Evolutionary conservation across 2,888 invertebrate genomes (phyloP).

Genomic region (Drosophila diplacantha): DNA sequence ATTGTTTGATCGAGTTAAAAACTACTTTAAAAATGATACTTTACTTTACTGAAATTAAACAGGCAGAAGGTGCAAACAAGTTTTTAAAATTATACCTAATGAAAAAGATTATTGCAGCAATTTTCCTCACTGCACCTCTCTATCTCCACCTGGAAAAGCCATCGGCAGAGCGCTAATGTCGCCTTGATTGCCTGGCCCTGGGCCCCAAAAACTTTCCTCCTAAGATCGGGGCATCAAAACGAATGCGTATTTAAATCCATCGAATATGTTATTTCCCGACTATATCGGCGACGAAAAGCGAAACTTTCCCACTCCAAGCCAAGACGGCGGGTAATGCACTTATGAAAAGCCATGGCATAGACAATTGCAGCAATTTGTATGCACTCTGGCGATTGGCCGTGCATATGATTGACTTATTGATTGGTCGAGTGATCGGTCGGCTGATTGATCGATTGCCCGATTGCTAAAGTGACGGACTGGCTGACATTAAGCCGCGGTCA

Average conservation of each 20-base stretch:
- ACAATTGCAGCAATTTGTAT: conserved; percentile 66
- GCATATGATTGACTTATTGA: conserved; percentile 71
- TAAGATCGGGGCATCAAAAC: conserved; percentile 33
- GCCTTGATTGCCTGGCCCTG: conserved; percentile 58
- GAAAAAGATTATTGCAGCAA: too few species aligned
- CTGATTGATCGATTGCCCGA: conserved; percentile 66
- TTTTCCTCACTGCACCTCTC: conserved; percentile 4
- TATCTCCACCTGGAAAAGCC: conserved; percentile 19
- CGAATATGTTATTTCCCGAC: conserved; percentile 35
- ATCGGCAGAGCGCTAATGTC: conserved; percentile 49
- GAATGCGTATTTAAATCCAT: conserved; percentile 57
- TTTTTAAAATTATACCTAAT: background rate
- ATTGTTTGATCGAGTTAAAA: background rate
- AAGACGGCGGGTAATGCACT: conserved; percentile 43
- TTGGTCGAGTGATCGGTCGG: conserved; percentile 56
- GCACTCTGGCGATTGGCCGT: conserved; percentile 61
- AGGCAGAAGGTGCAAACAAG: background rate
- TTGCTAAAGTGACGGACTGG: conserved; percentile 56
- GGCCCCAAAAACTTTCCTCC: conserved; percentile 50
- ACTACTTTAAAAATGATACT: background rate
- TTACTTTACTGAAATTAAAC: background rate
- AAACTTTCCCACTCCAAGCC: conserved; percentile 45
- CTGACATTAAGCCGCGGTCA: conserved; percentile 62
- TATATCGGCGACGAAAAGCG: conserved; percentile 33
- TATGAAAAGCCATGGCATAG: conserved; percentile 46